Evolutionary conservation across 2,797 vertebrate species (phyloP).

Genomic region (Liasis olivaceus): DNA sequence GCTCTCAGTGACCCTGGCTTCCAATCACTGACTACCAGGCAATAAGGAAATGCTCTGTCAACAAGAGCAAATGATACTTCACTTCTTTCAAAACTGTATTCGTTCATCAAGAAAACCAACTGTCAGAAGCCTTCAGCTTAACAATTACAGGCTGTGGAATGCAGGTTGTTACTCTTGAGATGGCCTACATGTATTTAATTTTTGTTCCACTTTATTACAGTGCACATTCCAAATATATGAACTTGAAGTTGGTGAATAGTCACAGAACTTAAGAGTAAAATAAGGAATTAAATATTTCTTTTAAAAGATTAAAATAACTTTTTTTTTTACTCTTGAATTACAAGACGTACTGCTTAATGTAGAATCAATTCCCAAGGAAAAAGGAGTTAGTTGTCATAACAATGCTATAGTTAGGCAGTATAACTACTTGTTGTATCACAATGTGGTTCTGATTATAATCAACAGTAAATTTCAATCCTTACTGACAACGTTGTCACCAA

Average conservation of each 20-base stretch:
- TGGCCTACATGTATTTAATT: background rate
- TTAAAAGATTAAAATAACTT: too few species aligned
- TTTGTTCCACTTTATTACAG: background rate
- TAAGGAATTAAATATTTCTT: background rate
- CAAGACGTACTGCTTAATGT: background rate
- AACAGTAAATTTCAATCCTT: background rate
- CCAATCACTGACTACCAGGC: background rate
- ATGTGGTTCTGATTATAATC: background rate
- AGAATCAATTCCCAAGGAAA: background rate
- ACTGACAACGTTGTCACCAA: background rate
- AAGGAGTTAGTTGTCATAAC: too few species aligned
- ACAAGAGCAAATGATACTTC: background rate
- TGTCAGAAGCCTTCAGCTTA: background rate
- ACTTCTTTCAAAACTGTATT: background rate
- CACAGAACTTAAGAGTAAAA: constrained; percentile 19
- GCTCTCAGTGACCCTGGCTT: background rate
- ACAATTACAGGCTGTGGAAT: background rate
- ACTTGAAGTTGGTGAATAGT: background rate
- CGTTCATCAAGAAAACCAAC: background rate
- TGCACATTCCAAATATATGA: background rate
- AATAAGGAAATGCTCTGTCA: background rate
- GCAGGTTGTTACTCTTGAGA: background rate
- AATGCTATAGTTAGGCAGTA: too few species aligned
- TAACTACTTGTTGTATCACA: background rate
- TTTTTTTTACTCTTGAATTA: background rate